phyloP scores from a whole-genome alignment of 2,797 vertebrate species.

The Simalia tracyae region DNA sequence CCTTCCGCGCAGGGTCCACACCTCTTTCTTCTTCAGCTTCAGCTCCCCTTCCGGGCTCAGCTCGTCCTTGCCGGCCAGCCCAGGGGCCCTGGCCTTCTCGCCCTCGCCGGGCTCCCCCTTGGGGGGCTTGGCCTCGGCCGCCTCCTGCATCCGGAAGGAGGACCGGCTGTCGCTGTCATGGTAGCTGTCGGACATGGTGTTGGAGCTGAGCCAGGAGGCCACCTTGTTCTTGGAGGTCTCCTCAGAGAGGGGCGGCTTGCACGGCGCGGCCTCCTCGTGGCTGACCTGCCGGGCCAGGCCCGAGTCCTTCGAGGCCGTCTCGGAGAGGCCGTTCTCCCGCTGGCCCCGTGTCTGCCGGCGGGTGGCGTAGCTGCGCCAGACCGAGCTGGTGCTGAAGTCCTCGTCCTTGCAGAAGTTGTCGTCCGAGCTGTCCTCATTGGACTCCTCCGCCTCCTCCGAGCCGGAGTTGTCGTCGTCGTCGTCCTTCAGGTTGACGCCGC shows the following conservation, averaged over 20 bases:
- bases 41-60: constrained; percentile 35
- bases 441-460: constrained; percentile 87
- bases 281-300: constrained; percentile 61
- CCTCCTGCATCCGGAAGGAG: constrained; percentile 65
- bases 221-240: constrained; percentile 95
- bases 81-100: constrained; percentile 43
- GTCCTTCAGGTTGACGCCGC: constrained; percentile 88
- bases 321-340: constrained; percentile 77
- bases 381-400: constrained; percentile 84
- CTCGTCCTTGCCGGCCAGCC: constrained; percentile 27
- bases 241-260: constrained; percentile 85
- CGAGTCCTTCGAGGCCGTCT: constrained; percentile 70
- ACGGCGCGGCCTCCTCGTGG: constrained; percentile 62
- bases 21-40: constrained; percentile 71
- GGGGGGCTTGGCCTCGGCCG: constrained; percentile 30
- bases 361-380: constrained; percentile 96
- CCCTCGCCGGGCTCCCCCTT: constrained; percentile 42
- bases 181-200: constrained; percentile 66
- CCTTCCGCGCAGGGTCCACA: constrained; percentile 15
- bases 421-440: constrained; percentile 91
- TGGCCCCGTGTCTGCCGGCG: constrained; percentile 90
- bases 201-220: constrained; percentile 91
- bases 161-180: constrained; percentile 68
- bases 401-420: constrained; percentile 95
- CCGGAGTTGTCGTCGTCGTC: constrained; percentile 80